These are phyloP conservation scores for Hydropotes inermis DNA, from an alignment of 2,113 vertebrate genomes.

Conservation along the genomic window DNA sequence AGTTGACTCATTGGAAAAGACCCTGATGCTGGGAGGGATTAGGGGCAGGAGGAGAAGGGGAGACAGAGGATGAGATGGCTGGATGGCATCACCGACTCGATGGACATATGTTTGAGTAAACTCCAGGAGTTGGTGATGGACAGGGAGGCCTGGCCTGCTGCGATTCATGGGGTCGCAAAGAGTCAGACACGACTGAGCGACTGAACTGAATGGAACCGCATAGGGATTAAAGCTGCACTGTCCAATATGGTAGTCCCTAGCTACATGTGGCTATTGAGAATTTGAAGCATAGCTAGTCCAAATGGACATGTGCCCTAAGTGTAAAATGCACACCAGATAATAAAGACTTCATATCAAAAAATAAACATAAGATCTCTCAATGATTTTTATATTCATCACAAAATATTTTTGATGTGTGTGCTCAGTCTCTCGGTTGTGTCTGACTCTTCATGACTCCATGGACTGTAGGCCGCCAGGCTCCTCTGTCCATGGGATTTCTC, in stretches of 20 bases:
- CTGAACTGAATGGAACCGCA: background rate
- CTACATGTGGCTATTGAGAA: background rate
- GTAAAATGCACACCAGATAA: background rate
- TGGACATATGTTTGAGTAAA: too few species aligned
- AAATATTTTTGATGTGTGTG: background rate
- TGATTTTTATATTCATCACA: background rate
- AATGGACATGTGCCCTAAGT: background rate
- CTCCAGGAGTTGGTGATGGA: too few species aligned
- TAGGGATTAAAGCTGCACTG: background rate
- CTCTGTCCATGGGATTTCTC: background rate
- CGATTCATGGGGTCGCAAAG: too few species aligned
- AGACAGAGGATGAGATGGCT: too few species aligned
- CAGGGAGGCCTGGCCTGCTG: too few species aligned
- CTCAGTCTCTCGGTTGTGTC: background rate
- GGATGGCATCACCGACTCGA: too few species aligned
- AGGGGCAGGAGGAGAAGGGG: too few species aligned
- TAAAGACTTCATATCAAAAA: background rate
- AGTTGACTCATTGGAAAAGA: too few species aligned
- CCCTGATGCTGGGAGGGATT: too few species aligned
- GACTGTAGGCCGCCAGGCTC: background rate
- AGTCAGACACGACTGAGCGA: too few species aligned
- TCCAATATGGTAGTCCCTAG: background rate
- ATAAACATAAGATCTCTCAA: background rate
- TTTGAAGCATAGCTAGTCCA: background rate
- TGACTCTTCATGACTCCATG: background rate